Conservation (phyloP, 2,113 vertebrate genomes). For the Eudorcas thomsonii region DNA sequence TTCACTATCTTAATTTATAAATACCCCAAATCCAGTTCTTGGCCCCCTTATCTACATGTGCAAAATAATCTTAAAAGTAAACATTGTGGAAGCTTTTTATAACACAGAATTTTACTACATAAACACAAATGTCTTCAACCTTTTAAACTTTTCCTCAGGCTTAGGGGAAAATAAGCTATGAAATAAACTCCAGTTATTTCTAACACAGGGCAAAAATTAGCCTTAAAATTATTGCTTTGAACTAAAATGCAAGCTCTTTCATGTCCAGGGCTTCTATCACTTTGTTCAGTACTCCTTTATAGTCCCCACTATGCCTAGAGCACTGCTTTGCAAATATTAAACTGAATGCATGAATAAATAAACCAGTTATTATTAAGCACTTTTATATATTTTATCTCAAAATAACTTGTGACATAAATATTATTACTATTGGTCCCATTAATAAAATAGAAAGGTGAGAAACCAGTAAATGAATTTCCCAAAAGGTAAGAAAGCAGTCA, state of each 20-base stretch:
- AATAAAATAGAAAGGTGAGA: conserved; percentile 5
- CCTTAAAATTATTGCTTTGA: not conserved
- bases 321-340: not conserved
- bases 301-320: not conserved
- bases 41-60: not conserved
- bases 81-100: not conserved
- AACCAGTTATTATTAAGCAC: not conserved
- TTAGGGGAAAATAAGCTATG: not conserved
- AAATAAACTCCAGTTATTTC: conserved; percentile 20
- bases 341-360: not conserved
- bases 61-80: conserved; percentile 25
- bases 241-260: not conserved
- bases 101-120: conserved; percentile 27
- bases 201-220: conserved; percentile 19
- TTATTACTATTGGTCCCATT: not conserved
- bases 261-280: not conserved
- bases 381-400: not conserved
- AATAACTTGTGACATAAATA: not conserved
- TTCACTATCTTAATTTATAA: conserved; percentile 16
- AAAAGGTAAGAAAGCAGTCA: not conserved
- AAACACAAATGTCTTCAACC: conserved; percentile 7
- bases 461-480: not conserved
- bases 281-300: not conserved
- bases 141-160: not conserved
- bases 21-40: not conserved